Base-by-base conservation (phyloP, 2,797 vertebrate genomes). In the Florisuga fusca region DNA sequence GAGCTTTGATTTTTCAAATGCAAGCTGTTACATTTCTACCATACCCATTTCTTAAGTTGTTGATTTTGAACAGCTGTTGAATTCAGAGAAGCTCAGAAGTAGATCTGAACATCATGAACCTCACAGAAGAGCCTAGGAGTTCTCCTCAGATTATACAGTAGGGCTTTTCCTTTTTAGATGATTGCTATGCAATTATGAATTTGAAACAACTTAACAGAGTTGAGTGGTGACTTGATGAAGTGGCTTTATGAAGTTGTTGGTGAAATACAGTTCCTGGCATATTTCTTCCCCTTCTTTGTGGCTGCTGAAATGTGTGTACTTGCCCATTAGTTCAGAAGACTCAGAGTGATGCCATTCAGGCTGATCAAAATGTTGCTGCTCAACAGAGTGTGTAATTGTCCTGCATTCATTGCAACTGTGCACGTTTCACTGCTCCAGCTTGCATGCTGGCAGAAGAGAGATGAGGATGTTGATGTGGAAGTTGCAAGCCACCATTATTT, bases 401-500 rank as follows among this genome's bases (percentile, higher is more conserved):
- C 43, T 67, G 29, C 23, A 9, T 16, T 33, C 1, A 9, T 16
- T 33, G 1, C 9, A 34, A 1, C 43, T 2, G 2, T 13, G 58
- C 38, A 25, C 17, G 2, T 36, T 48, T 34, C 48, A 22, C 29
- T 63, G 26, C n/a, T 51, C 19, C 26, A n/a, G 3, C 41, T 59
- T 87, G 25, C 9, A 1, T 21, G n/a, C 58, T 68, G 38, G 15
- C 16, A 27, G 17, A 26, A 54, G 33, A 13, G 27, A 21, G 17
- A 9, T 59, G 0, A 0, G 74, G 48, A 12, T 33, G 31, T 16
- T 45, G 27, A 27, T 3, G 2, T 13, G 8, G 13, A 36, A 38
- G 14, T 54, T 86, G n/a, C n/a, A 23, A 83, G 67, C 48, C 57
- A 8, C 34, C 57, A 12, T 26, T 38, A 0, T 26, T 50, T 29